These are phyloP conservation scores for Anas platyrhynchos DNA, from an alignment of 2,113 vertebrate species.

Conservation along the genomic window DNA sequence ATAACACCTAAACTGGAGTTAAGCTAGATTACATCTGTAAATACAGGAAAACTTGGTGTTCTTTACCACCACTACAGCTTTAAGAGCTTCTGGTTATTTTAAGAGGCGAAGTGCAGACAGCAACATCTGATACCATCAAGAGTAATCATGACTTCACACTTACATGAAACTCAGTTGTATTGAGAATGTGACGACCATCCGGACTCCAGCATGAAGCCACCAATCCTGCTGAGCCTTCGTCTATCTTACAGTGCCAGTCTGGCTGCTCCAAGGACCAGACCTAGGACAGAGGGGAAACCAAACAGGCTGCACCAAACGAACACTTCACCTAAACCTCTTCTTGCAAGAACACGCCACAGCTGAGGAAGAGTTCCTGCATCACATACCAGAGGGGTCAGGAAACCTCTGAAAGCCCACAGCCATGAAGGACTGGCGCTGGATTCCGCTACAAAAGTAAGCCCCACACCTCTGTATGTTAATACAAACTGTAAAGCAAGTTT, in stretches of 20 bases:
- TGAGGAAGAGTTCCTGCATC: background rate
- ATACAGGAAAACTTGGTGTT: background rate
- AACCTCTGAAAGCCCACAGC: background rate
- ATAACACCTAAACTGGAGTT: background rate
- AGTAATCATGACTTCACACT: constrained; percentile 77
- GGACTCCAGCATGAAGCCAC: constrained; percentile 96
- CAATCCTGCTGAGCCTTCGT: constrained; percentile 95
- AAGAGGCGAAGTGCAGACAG: constrained; percentile 75
- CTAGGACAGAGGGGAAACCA: constrained; percentile 63
- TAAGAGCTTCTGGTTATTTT: constrained; percentile 76
- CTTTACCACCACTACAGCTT: constrained; percentile 44
- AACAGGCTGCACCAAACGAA: fast-evolving
- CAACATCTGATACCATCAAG: constrained; percentile 78
- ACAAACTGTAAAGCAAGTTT: background rate
- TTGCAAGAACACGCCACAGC: fast-evolving
- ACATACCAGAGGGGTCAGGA: background rate
- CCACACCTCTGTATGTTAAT: too few species aligned
- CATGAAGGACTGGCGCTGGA: constrained; percentile 85
- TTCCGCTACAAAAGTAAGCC: constrained; percentile 83
- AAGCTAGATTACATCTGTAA: background rate
- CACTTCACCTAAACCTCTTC: background rate
- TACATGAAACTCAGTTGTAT: constrained; percentile 97
- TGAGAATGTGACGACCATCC: constrained; percentile 97
- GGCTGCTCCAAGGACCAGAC: constrained; percentile 98
- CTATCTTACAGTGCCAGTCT: constrained; percentile 96